Percentiles rank a stretch among this genome's conserved stretches.
Conservation (phyloP, 2,113 vertebrate genomes). For the Calyptommatus sinebrachiatus region DNA sequence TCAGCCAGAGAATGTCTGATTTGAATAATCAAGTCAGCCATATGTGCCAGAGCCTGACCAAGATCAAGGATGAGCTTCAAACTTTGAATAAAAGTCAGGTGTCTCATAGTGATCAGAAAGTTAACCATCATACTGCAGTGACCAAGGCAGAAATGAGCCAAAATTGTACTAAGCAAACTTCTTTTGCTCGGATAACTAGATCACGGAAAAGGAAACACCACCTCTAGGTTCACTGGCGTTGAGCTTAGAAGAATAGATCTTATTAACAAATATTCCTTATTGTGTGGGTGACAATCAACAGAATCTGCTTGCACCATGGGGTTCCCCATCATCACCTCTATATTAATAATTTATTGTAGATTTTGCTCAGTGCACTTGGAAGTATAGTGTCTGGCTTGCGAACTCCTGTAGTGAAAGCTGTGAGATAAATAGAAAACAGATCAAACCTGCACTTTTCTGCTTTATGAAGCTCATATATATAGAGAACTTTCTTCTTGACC, state of each 20-base stretch:
- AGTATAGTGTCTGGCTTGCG: neutral
- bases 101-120: neutral
- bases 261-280: slow-evolving; percentile 11
- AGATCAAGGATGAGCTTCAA: slow-evolving; percentile 68
- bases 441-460: slow-evolving; percentile 1
- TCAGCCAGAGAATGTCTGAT: slow-evolving; percentile 68
- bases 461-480: slow-evolving; percentile 19
- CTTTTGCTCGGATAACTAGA: slow-evolving; percentile 59
- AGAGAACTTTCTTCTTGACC: slow-evolving; percentile 28
- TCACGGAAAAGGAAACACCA: slow-evolving; percentile 71
- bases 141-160: slow-evolving; percentile 19
- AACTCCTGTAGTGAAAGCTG: slow-evolving; percentile 21
- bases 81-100: slow-evolving; percentile 44
- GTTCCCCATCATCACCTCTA: too few relatives aligned
- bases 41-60: slow-evolving; percentile 68
- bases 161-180: slow-evolving; percentile 8
- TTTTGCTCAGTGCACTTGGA: slow-evolving; percentile 19
- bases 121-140: slow-evolving; percentile 32
- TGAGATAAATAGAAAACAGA: slow-evolving; percentile 1
- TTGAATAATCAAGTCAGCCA: slow-evolving; percentile 63
- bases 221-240: slow-evolving; percentile 37
- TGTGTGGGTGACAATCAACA: slow-evolving; percentile 2
- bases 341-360: slow-evolving; percentile 25
- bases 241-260: slow-evolving; percentile 8
- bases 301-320: too few relatives aligned